Evolutionary conservation across 2,113 vertebrate species (phyloP).

Genomic region (Stomatorhinus ivindoensis): DNA sequence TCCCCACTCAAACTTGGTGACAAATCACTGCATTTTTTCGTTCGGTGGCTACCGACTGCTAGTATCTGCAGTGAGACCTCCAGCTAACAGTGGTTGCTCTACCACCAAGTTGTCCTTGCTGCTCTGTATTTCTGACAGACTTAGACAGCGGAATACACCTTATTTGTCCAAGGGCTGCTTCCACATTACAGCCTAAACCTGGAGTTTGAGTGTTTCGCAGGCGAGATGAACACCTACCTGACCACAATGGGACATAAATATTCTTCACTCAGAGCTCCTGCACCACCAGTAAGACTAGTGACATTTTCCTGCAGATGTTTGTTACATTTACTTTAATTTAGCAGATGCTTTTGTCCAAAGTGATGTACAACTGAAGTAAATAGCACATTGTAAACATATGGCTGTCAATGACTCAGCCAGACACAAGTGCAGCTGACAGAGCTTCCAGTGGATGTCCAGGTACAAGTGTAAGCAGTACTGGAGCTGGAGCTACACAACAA

Average conservation of each 20-base stretch:
- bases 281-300: not conserved
- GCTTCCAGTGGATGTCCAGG: not conserved
- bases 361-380: not conserved
- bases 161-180: not conserved
- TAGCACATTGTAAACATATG: not conserved
- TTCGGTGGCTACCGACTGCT: not conserved
- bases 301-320: not conserved
- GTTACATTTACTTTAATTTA: not conserved
- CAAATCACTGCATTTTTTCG: not conserved
- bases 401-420: not conserved
- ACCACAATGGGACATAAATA: not conserved
- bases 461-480: not conserved
- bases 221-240: not conserved
- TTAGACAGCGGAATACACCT: not conserved
- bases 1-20: not conserved
- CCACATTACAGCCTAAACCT: not conserved
- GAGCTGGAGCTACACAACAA: not conserved
- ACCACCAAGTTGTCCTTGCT: not conserved
- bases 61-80: not conserved
- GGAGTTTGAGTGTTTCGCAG: not conserved
- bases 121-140: not conserved
- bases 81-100: not conserved
- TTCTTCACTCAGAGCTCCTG: not conserved
- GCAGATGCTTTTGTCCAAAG: not conserved
- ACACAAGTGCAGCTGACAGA: not conserved